These are phyloP conservation scores for Trissolcus basalis DNA, from an alignment of 1,140 invertebrate species.

Conservation along the genomic window DNA sequence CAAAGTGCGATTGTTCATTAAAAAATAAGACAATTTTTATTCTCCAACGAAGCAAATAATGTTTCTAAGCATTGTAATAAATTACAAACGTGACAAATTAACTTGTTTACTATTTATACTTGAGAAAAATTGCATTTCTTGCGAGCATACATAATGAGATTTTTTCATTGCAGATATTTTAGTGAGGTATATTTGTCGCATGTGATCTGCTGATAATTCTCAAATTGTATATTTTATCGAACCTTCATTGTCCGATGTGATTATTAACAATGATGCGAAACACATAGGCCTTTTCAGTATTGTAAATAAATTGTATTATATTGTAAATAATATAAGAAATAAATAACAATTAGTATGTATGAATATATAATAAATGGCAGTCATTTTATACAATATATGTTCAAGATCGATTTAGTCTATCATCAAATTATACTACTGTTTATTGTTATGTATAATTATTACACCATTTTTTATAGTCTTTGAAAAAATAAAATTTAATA, in stretches of 20 bases:
- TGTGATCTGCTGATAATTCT: slow-evolving; percentile 31
- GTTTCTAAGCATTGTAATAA: no score
- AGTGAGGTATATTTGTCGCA: slow-evolving; percentile 36
- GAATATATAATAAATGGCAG: neutral
- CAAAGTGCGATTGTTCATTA: slow-evolving; percentile 84
- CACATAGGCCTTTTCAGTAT: slow-evolving; percentile 33
- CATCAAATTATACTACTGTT: no score
- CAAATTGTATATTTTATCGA: slow-evolving; percentile 4
- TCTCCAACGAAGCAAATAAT: neutral
- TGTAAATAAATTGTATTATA: slow-evolving; percentile 50
- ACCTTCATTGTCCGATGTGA: neutral
- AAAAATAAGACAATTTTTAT: slow-evolving; percentile 74
- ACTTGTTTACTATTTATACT: slow-evolving; percentile 21
- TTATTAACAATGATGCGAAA: slow-evolving; percentile 2
- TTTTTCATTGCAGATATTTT: slow-evolving; percentile 35
- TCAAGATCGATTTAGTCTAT: neutral
- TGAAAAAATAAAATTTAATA: neutral
- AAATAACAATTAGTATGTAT: slow-evolving; percentile 15
- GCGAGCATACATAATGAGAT: slow-evolving; percentile 16
- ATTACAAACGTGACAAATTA: no score
- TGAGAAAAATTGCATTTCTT: slow-evolving; percentile 56
- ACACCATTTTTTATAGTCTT: no score
- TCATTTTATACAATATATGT: neutral
- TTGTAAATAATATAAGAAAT: slow-evolving; percentile 33
- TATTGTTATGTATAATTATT: no score